Conservation (phyloP, 35 echinoderm and acorn worm genomes). For the Ptychodera flava region DNA sequence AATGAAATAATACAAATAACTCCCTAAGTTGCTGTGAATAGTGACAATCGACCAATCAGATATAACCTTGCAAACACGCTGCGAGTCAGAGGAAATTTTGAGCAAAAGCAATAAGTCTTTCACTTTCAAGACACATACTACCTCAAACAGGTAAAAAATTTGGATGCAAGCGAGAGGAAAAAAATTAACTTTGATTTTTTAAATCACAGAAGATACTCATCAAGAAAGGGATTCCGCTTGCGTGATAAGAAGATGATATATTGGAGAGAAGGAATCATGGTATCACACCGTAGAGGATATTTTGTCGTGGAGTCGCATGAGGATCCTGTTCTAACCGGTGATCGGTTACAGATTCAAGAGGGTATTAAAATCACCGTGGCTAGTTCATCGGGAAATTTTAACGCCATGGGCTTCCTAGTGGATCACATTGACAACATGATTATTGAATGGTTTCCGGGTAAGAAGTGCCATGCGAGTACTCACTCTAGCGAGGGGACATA, state of each 20-base stretch:
- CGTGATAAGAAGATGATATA: slow-evolving; percentile 28
- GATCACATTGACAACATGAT: slow-evolving; percentile 66
- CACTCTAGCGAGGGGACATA: too few species aligned
- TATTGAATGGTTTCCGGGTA: slow-evolving; percentile 75
- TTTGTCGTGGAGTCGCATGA: slow-evolving; percentile 26
- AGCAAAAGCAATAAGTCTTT: too few species aligned
- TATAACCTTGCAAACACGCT: too few species aligned
- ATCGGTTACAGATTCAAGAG: not conserved
- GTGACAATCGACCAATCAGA: too few species aligned
- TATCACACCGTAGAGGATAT: slow-evolving; percentile 36
- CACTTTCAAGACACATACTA: too few species aligned
- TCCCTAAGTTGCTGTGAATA: too few species aligned
- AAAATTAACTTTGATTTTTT: not conserved
- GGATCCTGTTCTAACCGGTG: not conserved
- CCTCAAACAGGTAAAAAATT: too few species aligned
- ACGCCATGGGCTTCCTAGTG: slow-evolving; percentile 51
- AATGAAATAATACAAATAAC: too few species aligned
- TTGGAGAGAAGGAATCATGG: slow-evolving; percentile 51
- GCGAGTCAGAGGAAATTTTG: too few species aligned
- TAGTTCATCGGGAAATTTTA: slow-evolving; percentile 31
- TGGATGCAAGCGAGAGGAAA: too few species aligned
- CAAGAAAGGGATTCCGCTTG: slow-evolving; percentile 27
- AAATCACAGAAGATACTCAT: not conserved
- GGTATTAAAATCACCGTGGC: slow-evolving; percentile 49
- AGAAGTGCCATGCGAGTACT: too few species aligned